Evolutionary conservation across 2,797 vertebrate genomes (phyloP).

Genomic region (Alauda arvensis): DNA sequence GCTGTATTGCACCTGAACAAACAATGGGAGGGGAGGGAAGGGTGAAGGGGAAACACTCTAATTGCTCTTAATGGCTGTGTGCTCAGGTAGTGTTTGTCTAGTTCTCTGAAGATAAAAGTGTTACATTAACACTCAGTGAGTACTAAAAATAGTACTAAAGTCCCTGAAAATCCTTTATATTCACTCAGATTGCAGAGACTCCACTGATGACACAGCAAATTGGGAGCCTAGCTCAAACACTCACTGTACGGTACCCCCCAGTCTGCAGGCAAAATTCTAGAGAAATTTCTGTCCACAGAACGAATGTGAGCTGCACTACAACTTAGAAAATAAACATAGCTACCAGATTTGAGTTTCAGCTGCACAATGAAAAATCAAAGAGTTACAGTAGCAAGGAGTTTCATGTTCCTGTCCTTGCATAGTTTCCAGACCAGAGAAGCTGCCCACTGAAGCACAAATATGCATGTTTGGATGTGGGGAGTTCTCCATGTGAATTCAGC

Average conservation of each 20-base stretch:
- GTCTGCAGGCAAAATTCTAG: not conserved
- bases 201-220: not conserved
- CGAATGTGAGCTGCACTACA: not conserved
- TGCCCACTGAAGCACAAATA: not conserved
- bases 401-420: not conserved
- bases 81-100: conserved; percentile 3
- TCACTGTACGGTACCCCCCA: not conserved
- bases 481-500: not conserved
- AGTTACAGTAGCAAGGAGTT: not conserved
- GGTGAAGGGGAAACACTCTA: not conserved
- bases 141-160: not conserved
- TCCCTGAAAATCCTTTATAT: not conserved
- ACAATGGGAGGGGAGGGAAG: not conserved
- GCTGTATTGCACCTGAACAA: conserved; percentile 47
- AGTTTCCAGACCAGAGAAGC: not conserved
- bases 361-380: not conserved
- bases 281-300: not conserved
- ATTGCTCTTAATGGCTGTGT: not conserved
- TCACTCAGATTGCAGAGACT: not conserved
- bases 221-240: not conserved
- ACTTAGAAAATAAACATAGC: not conserved
- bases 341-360: not conserved
- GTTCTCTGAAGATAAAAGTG: not conserved
- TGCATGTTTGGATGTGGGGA: accelerated
- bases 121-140: not conserved